Conservation (phyloP, 2,797 vertebrate species). For the Enteromius paludinosus region DNA sequence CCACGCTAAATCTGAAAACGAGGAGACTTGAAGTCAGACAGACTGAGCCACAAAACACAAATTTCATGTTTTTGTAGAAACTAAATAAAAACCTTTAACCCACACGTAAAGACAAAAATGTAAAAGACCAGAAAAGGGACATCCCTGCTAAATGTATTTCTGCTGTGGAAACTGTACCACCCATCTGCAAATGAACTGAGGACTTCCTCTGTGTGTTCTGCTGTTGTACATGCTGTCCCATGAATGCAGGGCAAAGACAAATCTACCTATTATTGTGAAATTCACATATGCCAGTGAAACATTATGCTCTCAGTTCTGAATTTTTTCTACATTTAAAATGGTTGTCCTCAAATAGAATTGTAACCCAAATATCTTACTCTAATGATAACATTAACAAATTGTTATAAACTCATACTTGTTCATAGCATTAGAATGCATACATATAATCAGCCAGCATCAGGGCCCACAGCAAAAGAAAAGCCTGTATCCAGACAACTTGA, state of each 20-base stretch:
- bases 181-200: constrained; percentile 83
- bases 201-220: constrained; percentile 85
- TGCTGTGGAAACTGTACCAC: constrained; percentile 83
- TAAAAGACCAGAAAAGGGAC: constrained; percentile 33
- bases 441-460: constrained; percentile 8
- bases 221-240: constrained; percentile 23
- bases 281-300: background rate
- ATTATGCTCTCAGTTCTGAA: background rate
- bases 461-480: constrained; percentile 2
- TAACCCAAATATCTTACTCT: background rate
- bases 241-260: constrained; percentile 2
- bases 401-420: background rate
- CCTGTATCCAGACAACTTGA: constrained; percentile 21
- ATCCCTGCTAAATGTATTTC: constrained; percentile 58
- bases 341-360: background rate
- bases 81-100: constrained; percentile 20
- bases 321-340: background rate
- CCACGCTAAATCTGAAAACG: constrained; percentile 11
- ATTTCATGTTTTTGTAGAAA: constrained; percentile 26
- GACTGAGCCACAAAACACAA: constrained; percentile 30
- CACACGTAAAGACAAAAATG: constrained; percentile 14
- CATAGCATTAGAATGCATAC: background rate
- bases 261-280: background rate
- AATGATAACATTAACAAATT: background rate
- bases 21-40: constrained; percentile 18